Percentiles rank a stretch among this genome's conserved stretches.
Evolutionary conservation across 2,888 invertebrate species (phyloP).

Genomic region (Stenurella melanura): DNA sequence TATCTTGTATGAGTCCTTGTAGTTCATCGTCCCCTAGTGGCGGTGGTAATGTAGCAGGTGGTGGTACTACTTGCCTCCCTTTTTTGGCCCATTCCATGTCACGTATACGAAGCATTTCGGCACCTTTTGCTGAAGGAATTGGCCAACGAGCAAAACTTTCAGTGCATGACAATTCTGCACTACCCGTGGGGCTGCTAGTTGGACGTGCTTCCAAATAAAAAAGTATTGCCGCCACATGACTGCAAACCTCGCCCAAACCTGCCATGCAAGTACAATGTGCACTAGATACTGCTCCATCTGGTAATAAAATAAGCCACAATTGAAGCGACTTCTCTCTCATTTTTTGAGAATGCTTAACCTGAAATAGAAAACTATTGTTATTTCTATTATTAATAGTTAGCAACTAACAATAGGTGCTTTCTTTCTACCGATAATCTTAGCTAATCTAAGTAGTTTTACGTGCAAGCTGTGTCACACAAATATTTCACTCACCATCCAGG

Average conservation of each 20-base stretch:
- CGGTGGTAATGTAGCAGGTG: background rate
- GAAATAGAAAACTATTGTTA: background rate
- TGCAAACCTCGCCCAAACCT: slow-evolving; percentile 39
- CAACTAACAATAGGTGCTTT: too few relatives aligned
- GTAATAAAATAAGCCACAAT: background rate
- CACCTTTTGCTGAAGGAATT: slow-evolving; percentile 33
- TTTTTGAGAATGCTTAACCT: slow-evolving; percentile 25
- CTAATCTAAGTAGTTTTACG: too few relatives aligned
- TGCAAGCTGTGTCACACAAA: too few relatives aligned
- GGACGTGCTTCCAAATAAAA: slow-evolving; percentile 41
- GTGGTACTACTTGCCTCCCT: background rate
- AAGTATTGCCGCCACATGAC: slow-evolving; percentile 41
- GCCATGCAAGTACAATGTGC: slow-evolving; percentile 41
- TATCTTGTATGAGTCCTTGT: too few relatives aligned
- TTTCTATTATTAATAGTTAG: too few relatives aligned
- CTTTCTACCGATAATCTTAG: too few relatives aligned
- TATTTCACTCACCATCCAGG: too few relatives aligned
- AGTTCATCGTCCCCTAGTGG: background rate
- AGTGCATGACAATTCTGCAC: slow-evolving; percentile 31
- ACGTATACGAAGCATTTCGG: slow-evolving; percentile 37
- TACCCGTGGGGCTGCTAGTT: background rate
- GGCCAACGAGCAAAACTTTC: slow-evolving; percentile 34
- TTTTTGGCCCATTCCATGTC: slow-evolving; percentile 37
- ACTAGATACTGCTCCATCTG: slow-evolving; percentile 7
- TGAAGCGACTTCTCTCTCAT: background rate